phyloP scores from a whole-genome alignment of 2,888 invertebrate species.

The Polydrusus tereticollis region DNA sequence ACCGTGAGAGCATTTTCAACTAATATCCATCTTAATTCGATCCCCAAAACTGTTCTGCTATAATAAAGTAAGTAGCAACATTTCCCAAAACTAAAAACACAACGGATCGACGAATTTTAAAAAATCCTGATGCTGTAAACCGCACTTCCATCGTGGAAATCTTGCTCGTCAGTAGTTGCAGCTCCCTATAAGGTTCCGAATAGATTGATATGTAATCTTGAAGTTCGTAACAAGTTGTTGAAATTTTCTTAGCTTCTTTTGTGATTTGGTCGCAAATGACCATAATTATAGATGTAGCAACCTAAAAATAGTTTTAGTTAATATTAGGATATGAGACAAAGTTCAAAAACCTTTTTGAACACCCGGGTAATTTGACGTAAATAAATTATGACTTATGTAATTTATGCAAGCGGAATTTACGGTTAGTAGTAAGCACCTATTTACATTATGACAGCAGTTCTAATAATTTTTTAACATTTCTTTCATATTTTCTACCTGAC shows the following conservation, averaged over 20 bases:
- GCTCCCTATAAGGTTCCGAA: conserved; percentile 37
- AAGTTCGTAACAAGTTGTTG: conserved; percentile 35
- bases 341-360: too few species aligned
- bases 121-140: conserved; percentile 38
- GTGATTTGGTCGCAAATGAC: conserved; percentile 37
- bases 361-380: too few species aligned
- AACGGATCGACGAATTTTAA: conserved; percentile 24
- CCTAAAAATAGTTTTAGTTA: conserved; percentile 22
- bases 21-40: neutral
- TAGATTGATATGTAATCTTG: conserved; percentile 41
- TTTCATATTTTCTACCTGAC: too few species aligned
- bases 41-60: conserved; percentile 39
- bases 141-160: conserved; percentile 22
- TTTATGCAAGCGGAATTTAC: too few species aligned
- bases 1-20: too few species aligned
- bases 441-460: too few species aligned
- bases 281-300: conserved; percentile 24
- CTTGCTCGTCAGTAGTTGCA: conserved; percentile 28
- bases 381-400: too few species aligned
- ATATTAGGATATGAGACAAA: neutral
- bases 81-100: conserved; percentile 37
- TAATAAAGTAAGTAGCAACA: conserved; percentile 44
- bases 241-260: conserved; percentile 37
- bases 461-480: too few species aligned
- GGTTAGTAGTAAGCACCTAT: too few species aligned